These are phyloP conservation scores for Electrophaes corylata DNA, from an alignment of 2,888 invertebrate genomes.

Conservation along the genomic window DNA sequence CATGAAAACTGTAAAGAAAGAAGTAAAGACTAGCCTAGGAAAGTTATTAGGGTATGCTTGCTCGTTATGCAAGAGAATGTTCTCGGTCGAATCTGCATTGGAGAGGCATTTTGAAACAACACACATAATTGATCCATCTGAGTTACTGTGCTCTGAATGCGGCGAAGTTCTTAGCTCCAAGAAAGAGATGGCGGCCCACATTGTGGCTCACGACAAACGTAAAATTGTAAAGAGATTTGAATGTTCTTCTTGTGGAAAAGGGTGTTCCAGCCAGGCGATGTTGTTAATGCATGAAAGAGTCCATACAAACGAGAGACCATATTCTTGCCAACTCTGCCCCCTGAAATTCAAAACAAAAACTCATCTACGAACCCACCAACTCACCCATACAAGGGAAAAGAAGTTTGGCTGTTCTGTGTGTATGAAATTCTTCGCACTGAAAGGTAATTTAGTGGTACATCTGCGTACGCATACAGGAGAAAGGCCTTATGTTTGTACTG, in stretches of 20 bases:
- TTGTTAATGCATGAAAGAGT: conserved; percentile 79
- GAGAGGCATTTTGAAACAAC: conserved; percentile 72
- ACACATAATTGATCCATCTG: conserved; percentile 66
- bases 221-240: conserved; percentile 69
- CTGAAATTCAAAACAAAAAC: conserved; percentile 79
- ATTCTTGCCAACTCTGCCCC: conserved; percentile 73
- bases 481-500: conserved; percentile 73
- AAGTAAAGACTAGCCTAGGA: conserved; percentile 69
- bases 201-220: conserved; percentile 59
- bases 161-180: conserved; percentile 68
- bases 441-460: conserved; percentile 80
- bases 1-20: conserved; percentile 75
- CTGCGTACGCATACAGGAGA: conserved; percentile 80
- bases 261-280: conserved; percentile 79
- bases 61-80: conserved; percentile 77
- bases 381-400: conserved; percentile 80
- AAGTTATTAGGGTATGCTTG: conserved; percentile 75
- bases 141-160: conserved; percentile 66
- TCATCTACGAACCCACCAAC: conserved; percentile 76
- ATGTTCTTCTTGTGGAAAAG: conserved; percentile 72
- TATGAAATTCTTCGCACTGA: conserved; percentile 81
- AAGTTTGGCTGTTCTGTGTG: conserved; percentile 81
- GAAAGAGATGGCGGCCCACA: conserved; percentile 65
- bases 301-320: conserved; percentile 79
- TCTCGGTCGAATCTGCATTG: conserved; percentile 72